Base-by-base conservation (phyloP, 1,140 invertebrate genomes). In the Telenomus remus region DNA sequence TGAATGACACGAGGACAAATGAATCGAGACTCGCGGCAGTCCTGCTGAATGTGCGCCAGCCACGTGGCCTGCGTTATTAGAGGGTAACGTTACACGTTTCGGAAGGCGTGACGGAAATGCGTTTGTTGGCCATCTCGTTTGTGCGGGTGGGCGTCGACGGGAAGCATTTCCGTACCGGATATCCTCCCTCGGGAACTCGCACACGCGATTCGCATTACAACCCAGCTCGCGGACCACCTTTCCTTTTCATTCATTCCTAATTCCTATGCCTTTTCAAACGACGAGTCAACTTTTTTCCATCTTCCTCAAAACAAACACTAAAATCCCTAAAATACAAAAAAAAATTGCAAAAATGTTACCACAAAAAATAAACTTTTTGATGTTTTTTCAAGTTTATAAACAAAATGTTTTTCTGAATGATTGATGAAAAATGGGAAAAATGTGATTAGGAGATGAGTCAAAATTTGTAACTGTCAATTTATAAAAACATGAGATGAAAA, bases 81-180 rank as follows among this genome's bases (percentile, higher is more conserved):
- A 73, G 54, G 72, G 76, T 69, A 75, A 77, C 59, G 75, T 73
- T 71, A 80, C 65, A 69, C 57, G 68, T 79, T 79, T 81, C 63
- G 75, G 65, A 76, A 78, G 69, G 76, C 78, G 75, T 70, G 76
- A 82, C 80, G 79, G 81, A 82, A 82, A 79, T 78, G 79, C 79
- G 73, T 76, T 77, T 72, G 75, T 73, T 78, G 76, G 70, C 70
- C 57, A 69, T 74, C 76, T 78, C 77, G 72, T 74, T 79, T 73
- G 75, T 66, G 69, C 48, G 70, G 73, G 78, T 79, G 79, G 81
- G 77, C 79, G 81, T 79, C 76, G 51, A 79, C 78, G 77, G 79
- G 84, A 83, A 84, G 80, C 76, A 74, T 85, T 85, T 86, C 84
- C 83, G 85, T 80, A 82, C 84, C 85, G 85, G 85, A 86, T 85